A percentile compares a stretch with the other conserved stretches of the same genome.
Evolutionary conservation across 1,140 invertebrate species (phyloP).

Genomic region (Neodiprion pinetum): DNA sequence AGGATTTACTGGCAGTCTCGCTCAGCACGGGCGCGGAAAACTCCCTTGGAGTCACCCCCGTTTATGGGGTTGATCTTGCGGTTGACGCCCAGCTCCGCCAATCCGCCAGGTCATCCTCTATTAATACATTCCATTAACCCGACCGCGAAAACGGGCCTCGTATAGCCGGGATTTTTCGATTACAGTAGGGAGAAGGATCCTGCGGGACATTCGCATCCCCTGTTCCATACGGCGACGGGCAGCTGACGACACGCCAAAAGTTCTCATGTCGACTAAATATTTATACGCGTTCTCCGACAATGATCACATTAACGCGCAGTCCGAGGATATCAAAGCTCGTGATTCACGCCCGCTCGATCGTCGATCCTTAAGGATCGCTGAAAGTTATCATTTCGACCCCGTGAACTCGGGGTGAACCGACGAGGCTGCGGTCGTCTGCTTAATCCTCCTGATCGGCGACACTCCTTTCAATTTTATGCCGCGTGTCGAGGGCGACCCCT

Average conservation of each 20-base stretch:
- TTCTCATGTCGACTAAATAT: constrained; percentile 37
- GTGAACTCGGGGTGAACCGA: no score
- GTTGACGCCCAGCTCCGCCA: neutral
- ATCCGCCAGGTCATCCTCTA: constrained; percentile 38
- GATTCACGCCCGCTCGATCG: no score
- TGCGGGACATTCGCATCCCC: neutral
- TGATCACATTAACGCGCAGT: no score
- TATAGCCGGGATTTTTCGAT: constrained; percentile 41
- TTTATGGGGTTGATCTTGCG: neutral
- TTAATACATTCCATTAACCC: constrained; percentile 57
- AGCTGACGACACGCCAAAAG: constrained; percentile 56
- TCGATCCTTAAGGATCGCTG: no score
- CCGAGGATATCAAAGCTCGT: neutral
- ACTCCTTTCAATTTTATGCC: no score
- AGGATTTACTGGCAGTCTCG: neutral
- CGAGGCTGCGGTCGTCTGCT: no score
- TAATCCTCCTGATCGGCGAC: no score
- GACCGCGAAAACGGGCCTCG: constrained; percentile 38
- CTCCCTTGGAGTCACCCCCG: neutral
- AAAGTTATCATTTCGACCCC: no score
- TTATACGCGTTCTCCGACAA: constrained; percentile 12
- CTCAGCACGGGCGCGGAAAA: neutral
- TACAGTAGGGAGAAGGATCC: neutral
- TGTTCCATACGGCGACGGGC: constrained; percentile 19
- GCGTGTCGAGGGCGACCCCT: no score